Evolutionary conservation across 2,888 invertebrate genomes (phyloP), one percentile per base, ranked within the genome.

Genomic region (Meiosimyza platycephala): DNA sequence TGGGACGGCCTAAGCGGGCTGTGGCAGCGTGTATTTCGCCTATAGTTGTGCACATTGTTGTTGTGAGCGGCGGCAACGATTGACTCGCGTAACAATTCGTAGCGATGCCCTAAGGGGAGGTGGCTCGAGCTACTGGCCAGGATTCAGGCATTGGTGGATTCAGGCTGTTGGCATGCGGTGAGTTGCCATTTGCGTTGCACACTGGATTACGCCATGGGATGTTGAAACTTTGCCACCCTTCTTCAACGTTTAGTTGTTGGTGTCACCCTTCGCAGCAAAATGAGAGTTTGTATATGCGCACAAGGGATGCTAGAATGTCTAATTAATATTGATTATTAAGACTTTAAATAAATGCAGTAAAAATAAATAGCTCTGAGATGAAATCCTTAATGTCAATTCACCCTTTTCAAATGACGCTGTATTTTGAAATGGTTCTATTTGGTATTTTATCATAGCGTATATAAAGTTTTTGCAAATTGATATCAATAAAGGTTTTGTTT

Each of bases 101-200:
- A 70, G 75, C 75, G 60, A 74, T 79, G 79, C 80, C 85, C 83
- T 79, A 74, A 80, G 85, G 86, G 84, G 80, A 82, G 80, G 84
- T 83, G 81, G 80, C 85, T 80, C 79, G 79, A 79, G 85, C 85
- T 86, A 84, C 83, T 85, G 84, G 84, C 81, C 81, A 83, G 82
- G 80, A 83, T 76, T 78, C 81, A 78, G 81, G 85, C 83, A 85
- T 82, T 84, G 84, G 82, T 66, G 67, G 63, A 63, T 73, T 55
- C 60, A 73, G 52, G 67, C 71, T 16, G 51, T 50, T 52, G 64
- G 68, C 70, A 74, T 73, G 72, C 71, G 71, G 70, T 72, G 71
- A 69, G 72, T 75, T 72, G 68, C 67, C 70, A 72, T 75, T 67
- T 73, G 74, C 64, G 73, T 50, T 69, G 47, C 47, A n/a, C 28